Evolutionary conservation across 2,113 vertebrate genomes (phyloP).

Genomic region (Podarcis cretensis): DNA sequence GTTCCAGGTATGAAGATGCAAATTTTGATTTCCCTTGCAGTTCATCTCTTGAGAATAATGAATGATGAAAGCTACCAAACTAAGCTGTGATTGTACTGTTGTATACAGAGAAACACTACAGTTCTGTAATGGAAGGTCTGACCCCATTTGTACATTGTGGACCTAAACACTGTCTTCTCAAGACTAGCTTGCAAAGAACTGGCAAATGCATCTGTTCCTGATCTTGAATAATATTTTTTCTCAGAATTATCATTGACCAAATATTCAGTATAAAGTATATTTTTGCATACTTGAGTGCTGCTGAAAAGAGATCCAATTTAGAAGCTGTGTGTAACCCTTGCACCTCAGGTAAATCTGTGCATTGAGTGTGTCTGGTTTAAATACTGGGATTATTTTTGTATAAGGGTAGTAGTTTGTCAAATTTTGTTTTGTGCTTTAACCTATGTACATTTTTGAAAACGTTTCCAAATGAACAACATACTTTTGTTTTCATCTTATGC

Average conservation of each 20-base stretch:
- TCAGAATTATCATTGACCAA: constrained; percentile 80
- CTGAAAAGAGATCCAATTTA: constrained; percentile 72
- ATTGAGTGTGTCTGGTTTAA: constrained; percentile 62
- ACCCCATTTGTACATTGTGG: constrained; percentile 78
- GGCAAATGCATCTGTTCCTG: constrained; percentile 71
- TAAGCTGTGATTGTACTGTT: constrained; percentile 82
- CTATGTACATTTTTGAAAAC: constrained; percentile 49
- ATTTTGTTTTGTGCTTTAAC: constrained; percentile 56
- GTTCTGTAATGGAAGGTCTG: constrained; percentile 71
- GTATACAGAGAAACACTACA: constrained; percentile 78
- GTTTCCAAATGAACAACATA: constrained; percentile 59
- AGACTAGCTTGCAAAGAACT: constrained; percentile 66
- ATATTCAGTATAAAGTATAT: constrained; percentile 76
- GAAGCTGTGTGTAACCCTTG: constrained; percentile 71
- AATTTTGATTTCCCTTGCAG: constrained; percentile 50
- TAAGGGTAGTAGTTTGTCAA: constrained; percentile 57
- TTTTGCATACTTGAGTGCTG: constrained; percentile 81
- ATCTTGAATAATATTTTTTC: constrained; percentile 73
- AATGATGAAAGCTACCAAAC: constrained; percentile 77
- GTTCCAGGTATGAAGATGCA: constrained; percentile 63
- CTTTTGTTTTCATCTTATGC: constrained; percentile 57
- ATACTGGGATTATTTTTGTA: constrained; percentile 45
- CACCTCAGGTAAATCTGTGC: constrained; percentile 83
- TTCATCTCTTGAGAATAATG: constrained; percentile 63
- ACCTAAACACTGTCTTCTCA: constrained; percentile 70